These are phyloP conservation scores for Gymnogyps californianus DNA, from an alignment of 2,113 vertebrate genomes.

Conservation along the genomic window DNA sequence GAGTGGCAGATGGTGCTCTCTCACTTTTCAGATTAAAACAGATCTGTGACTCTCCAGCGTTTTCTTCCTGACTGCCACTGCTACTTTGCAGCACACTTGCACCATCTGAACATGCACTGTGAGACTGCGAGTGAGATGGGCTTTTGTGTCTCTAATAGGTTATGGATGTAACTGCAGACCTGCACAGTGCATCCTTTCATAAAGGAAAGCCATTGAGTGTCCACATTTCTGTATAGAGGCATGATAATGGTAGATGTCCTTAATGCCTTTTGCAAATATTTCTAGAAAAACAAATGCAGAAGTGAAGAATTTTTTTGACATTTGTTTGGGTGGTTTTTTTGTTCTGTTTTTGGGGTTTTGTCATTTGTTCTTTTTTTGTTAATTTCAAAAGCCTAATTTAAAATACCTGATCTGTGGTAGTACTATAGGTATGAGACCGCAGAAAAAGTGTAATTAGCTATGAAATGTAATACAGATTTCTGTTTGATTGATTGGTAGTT, in stretches of 20 bases:
- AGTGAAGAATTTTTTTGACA: background rate
- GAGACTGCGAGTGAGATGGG: no score
- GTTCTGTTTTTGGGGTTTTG: background rate
- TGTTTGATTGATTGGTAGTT: background rate
- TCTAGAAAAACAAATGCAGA: background rate
- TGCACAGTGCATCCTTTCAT: background rate
- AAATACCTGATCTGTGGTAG: background rate
- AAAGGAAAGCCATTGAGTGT: background rate
- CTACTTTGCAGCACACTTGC: background rate
- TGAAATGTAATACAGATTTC: background rate
- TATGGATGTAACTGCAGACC: background rate
- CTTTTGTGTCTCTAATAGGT: background rate
- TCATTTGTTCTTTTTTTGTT: background rate
- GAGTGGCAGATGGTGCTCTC: fast-evolving
- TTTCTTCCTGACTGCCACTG: background rate
- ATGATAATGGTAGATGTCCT: background rate
- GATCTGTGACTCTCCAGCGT: background rate
- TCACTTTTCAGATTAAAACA: background rate
- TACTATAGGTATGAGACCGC: background rate
- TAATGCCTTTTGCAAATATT: background rate
- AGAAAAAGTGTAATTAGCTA: background rate
- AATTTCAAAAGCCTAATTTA: background rate
- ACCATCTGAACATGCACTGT: background rate
- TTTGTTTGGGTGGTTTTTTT: background rate
- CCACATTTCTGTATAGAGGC: background rate